Base-by-base conservation (phyloP, 2,797 vertebrate species). In the Coregonus ussuriensis region DNA sequence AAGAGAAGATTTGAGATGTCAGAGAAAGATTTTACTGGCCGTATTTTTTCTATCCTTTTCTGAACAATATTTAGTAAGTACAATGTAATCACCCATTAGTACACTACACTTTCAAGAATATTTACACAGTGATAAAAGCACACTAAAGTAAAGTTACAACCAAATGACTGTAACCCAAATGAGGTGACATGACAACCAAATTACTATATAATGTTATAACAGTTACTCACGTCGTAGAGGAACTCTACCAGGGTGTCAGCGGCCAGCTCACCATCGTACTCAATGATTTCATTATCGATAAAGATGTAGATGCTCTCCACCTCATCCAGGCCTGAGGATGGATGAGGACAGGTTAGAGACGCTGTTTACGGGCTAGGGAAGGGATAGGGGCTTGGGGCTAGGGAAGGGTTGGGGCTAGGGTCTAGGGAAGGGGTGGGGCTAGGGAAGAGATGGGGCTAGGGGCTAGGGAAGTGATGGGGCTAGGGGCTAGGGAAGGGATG, bases 211-310 rank as follows among this genome's bases (percentile, higher is more conserved):
- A 2, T 13, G 47, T 37, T 63, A n/a, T 59, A n/a, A 59, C 56
- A 6, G 56, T 18, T 1, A 81, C 96, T 95, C 80, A 98, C 97
- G 9, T 98, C 97, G 1, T 98, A 96, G 25, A 98, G 90, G 84
- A 98, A 98, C 87, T 98, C 96, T 77, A 98, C 96, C 84, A 98
- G 83, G 0, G 97, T 97, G 89, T 97, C 96, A 0, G 97, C 94
- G 0, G 96, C 93, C 78, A 98, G 87, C 81, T 97, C 96, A 4
- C 97, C 96, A 0, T 98, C 96, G 0, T 97, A 98, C 78, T 98
- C 96, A 0, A 98, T 97, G 73, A 98, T 91, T 84, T 98, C 96
- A 0, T 97, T 94, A 7, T 96, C 94, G 1, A 95, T 94, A 86
- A 98, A 98, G 73, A 98, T 94, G 25, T 97, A 98, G 76, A 98